Conservation (phyloP, 2,113 vertebrate species). For the Salvelinus sp. region DNA sequence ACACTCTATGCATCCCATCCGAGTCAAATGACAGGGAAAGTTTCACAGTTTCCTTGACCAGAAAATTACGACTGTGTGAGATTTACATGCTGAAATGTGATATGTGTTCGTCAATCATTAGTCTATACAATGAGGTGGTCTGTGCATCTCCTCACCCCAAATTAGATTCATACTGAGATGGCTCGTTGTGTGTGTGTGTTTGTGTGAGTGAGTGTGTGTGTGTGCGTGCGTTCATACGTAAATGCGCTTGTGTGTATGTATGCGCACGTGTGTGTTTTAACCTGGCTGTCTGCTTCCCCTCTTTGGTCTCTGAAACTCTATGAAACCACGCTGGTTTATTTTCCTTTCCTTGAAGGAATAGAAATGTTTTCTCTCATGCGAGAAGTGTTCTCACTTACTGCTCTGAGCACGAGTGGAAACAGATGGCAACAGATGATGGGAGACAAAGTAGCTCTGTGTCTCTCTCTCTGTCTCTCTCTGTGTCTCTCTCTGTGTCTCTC, state of each 20-base stretch:
- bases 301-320: constrained; percentile 41
- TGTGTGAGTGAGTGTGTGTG: too few relatives aligned
- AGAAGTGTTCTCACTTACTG: constrained; percentile 78
- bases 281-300: constrained; percentile 44
- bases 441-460: constrained; percentile 74
- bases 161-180: constrained; percentile 23
- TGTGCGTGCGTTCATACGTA: too few relatives aligned
- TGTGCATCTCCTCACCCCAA: constrained; percentile 47
- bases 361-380: constrained; percentile 69
- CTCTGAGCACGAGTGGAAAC: constrained; percentile 76
- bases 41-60: constrained; percentile 3
- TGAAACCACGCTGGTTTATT: constrained; percentile 66
- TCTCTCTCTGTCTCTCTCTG: constrained; percentile 28
- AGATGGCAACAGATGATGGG: constrained; percentile 74
- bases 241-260: too few relatives aligned
- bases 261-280: neutral
- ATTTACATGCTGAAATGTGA: constrained; percentile 27
- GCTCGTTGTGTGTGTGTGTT: neutral
- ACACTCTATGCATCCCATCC: constrained; percentile 29
- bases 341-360: constrained; percentile 65
- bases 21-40: constrained; percentile 20
- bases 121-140: constrained; percentile 66
- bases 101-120: constrained; percentile 48
- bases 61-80: neutral
- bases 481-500: too few relatives aligned